phyloP scores from a whole-genome alignment of 2,888 invertebrate species.

The Pristionchus entomophagus region DNA sequence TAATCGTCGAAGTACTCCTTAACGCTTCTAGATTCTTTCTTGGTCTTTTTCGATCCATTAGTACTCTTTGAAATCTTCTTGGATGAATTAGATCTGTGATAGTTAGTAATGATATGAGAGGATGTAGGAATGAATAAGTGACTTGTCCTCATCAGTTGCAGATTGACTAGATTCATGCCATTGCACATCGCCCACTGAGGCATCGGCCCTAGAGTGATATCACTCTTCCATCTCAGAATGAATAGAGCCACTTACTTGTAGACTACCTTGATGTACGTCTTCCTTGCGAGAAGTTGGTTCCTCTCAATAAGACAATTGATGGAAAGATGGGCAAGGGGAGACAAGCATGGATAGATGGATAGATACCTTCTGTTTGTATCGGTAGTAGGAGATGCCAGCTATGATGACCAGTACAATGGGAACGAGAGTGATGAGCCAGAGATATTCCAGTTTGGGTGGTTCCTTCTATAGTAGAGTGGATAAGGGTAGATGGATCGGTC shows the following conservation, averaged over 20 bases:
- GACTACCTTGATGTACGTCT: conserved; percentile 36
- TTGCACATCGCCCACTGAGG: background rate
- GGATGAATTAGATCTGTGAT: background rate
- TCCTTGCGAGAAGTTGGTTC: conserved; percentile 21
- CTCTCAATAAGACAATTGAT: background rate
- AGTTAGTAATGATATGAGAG: background rate
- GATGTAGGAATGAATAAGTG: background rate
- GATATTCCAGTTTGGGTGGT: background rate
- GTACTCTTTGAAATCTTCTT: background rate
- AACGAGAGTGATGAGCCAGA: background rate
- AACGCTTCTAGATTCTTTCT: background rate
- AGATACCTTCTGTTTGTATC: conserved; percentile 18
- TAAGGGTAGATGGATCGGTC: background rate
- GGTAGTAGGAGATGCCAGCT: background rate
- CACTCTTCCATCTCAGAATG: background rate
- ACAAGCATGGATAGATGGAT: no score
- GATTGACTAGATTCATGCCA: conserved; percentile 41
- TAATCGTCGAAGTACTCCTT: conserved; percentile 14
- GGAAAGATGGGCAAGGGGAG: no score
- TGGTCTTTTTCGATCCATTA: background rate
- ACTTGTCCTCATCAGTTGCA: conserved; percentile 1
- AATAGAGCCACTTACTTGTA: background rate
- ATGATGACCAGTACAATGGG: background rate
- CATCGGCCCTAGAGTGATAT: background rate
- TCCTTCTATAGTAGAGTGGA: background rate